Evolutionary conservation across 2,113 vertebrate genomes (phyloP).

Genomic region (Amphiprion ocellaris): DNA sequence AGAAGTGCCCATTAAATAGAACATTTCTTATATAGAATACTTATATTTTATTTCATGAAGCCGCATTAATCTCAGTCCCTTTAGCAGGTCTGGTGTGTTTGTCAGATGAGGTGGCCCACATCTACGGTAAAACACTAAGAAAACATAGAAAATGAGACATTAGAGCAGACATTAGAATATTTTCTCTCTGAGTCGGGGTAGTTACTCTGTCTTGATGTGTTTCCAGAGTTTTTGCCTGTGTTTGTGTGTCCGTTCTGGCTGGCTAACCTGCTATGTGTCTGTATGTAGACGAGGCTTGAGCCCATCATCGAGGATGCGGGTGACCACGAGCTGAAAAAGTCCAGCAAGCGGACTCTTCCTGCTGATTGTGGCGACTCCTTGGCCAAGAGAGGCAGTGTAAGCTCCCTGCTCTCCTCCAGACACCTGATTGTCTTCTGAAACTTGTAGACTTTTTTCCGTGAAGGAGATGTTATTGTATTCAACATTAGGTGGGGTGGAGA

Average conservation of each 20-base stretch:
- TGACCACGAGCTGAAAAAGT: slow-evolving; percentile 99
- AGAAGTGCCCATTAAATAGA: too few species aligned
- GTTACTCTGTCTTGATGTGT: neutral
- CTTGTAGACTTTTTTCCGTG: slow-evolving; percentile 19
- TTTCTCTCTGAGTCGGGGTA: too few species aligned
- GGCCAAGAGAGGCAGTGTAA: slow-evolving; percentile 99
- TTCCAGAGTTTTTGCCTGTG: neutral
- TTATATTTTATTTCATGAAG: too few species aligned
- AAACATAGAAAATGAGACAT: too few species aligned
- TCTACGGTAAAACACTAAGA: too few species aligned
- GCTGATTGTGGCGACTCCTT: slow-evolving; percentile 99
- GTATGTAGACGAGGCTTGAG: slow-evolving; percentile 96
- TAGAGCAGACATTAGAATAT: too few species aligned
- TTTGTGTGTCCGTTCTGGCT: slow-evolving; percentile 33
- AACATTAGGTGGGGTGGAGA: slow-evolving; percentile 17
- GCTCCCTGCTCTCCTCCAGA: slow-evolving; percentile 80
- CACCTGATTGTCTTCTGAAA: neutral
- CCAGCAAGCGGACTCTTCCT: slow-evolving; percentile 98
- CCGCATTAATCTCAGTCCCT: too few species aligned
- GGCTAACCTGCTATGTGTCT: slow-evolving; percentile 77
- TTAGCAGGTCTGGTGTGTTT: too few species aligned
- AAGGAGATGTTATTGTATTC: slow-evolving; percentile 17
- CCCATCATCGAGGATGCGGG: slow-evolving; percentile 98
- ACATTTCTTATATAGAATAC: too few species aligned
- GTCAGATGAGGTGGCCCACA: too few species aligned